Evolutionary conservation across 2,797 vertebrate species (phyloP).

Genomic region (Hapalemur alaotrensis): DNA sequence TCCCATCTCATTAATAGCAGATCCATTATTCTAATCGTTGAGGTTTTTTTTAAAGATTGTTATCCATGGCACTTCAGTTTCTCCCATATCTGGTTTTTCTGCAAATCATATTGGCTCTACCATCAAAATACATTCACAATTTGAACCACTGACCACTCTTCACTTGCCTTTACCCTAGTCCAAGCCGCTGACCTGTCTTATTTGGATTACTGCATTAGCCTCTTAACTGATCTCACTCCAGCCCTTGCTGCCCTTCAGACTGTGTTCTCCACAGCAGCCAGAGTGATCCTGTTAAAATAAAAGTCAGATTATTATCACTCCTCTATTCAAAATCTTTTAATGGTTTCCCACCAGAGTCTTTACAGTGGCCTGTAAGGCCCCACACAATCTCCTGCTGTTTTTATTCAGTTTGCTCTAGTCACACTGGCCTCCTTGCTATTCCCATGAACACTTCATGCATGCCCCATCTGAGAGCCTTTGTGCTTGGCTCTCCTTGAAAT

Average conservation of each 20-base stretch:
- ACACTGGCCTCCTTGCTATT: neutral
- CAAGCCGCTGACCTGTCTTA: neutral
- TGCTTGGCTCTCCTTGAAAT: neutral
- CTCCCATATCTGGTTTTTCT: neutral
- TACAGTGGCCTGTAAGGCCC: neutral
- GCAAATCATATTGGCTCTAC: neutral
- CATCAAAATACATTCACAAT: neutral
- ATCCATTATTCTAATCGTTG: neutral
- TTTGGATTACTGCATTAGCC: neutral
- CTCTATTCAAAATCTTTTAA: neutral
- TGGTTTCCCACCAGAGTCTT: neutral
- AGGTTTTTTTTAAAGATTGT: neutral
- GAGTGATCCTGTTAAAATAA: conserved; percentile 1
- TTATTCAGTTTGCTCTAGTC: neutral
- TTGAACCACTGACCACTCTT: neutral
- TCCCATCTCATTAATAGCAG: neutral
- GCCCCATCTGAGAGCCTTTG: neutral
- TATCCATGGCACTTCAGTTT: neutral
- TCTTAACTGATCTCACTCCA: neutral
- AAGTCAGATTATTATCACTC: neutral
- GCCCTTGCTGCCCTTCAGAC: neutral
- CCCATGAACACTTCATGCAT: neutral
- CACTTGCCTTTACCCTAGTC: neutral
- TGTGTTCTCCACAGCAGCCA: neutral
- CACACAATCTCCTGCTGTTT: neutral